Conservation (phyloP, 1,140 invertebrate species). For the Ooceraea biroi region DNA sequence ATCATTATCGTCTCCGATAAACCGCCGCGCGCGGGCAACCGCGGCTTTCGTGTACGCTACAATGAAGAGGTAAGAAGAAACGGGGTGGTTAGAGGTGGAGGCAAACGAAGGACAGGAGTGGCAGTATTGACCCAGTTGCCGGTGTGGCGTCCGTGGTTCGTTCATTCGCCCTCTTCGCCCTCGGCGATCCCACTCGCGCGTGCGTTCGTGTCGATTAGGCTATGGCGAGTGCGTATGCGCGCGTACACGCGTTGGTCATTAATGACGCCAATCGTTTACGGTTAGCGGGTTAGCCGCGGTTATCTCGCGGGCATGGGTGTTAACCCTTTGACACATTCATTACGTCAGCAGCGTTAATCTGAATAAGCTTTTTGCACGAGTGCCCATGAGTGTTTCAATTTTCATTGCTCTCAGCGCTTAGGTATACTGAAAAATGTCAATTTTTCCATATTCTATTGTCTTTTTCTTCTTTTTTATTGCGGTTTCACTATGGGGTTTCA, state of each 20-base stretch:
- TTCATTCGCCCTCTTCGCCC: slow-evolving; percentile 61
- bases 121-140: slow-evolving; percentile 81
- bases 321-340: slow-evolving; percentile 26
- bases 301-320: too few relatives aligned
- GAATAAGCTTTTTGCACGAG: slow-evolving; percentile 12
- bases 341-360: neutral
- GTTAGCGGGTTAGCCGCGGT: slow-evolving; percentile 1
- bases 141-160: slow-evolving; percentile 68
- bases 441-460: neutral
- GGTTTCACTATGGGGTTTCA: neutral
- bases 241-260: slow-evolving; percentile 5
- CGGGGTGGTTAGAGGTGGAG: slow-evolving; percentile 1
- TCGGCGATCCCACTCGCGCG: slow-evolving; percentile 42
- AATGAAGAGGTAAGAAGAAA: neutral
- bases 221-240: neutral
- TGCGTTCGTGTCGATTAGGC: slow-evolving; percentile 42
- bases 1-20: neutral
- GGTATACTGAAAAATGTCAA: neutral
- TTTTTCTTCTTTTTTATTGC: neutral
- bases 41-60: neutral
- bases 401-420: too few relatives aligned
- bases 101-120: slow-evolving; percentile 71
- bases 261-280: slow-evolving; percentile 20
- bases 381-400: neutral
- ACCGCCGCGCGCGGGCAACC: neutral